Evolutionary conservation across 2,113 vertebrate genomes (phyloP).

Genomic region (Mormyrus lacerda): DNA sequence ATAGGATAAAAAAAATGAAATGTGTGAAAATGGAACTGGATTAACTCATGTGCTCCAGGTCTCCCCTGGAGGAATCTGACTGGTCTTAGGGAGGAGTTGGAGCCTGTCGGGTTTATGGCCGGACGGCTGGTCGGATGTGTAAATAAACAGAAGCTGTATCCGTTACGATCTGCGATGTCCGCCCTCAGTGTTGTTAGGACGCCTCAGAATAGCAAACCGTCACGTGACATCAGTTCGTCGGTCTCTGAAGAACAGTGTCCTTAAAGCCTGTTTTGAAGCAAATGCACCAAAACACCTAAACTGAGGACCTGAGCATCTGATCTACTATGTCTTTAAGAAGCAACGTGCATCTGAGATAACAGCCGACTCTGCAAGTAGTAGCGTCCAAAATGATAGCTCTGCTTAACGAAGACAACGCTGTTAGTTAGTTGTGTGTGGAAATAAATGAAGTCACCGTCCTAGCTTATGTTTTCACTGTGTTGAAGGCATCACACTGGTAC

Average conservation of each 20-base stretch:
- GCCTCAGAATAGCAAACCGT: neutral
- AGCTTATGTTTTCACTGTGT: neutral
- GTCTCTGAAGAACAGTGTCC: neutral
- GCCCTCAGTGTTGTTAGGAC: neutral
- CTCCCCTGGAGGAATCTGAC: neutral
- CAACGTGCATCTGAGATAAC: neutral
- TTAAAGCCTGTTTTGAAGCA: neutral
- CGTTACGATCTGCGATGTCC: neutral
- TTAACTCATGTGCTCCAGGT: neutral
- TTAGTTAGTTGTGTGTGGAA: neutral
- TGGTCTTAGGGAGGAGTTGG: neutral
- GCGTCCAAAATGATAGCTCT: neutral
- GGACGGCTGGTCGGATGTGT: neutral
- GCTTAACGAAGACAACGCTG: neutral
- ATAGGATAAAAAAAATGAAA: neutral
- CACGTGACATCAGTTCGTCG: neutral
- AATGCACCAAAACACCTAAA: neutral
- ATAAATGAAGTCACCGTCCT: neutral
- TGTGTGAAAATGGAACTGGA: conserved; percentile 41
- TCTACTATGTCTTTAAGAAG: conserved; percentile 17
- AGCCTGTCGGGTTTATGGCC: neutral
- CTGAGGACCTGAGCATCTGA: neutral
- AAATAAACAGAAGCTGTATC: neutral
- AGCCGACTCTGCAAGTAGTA: neutral
- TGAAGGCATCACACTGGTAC: conserved; percentile 6